phyloP scores from a whole-genome alignment of 2,113 vertebrate genomes.

The Cottus gobio region DNA sequence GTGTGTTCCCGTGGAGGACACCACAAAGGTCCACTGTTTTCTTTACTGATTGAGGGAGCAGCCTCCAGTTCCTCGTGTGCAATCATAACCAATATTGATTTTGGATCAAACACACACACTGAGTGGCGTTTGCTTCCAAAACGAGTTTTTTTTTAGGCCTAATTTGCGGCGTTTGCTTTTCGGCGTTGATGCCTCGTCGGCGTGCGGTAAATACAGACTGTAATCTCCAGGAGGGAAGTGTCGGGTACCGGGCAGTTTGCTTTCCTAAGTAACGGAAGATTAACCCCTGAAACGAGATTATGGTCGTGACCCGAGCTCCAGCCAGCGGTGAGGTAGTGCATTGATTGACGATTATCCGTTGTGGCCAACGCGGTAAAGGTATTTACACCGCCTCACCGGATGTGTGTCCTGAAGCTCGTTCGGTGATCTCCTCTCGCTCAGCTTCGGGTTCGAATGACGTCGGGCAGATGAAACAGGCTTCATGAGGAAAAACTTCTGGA shows the following conservation, averaged over 20 bases:
- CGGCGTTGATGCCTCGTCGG: conserved; percentile 16
- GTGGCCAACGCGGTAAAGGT: background rate
- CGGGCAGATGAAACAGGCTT: conserved; percentile 24
- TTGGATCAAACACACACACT: conserved; percentile 28
- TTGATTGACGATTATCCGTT: conserved; percentile 44
- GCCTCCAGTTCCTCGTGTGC: conserved; percentile 41
- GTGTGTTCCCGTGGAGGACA: conserved; percentile 40
- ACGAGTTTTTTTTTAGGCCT: conserved; percentile 42
- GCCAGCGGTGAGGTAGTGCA: conserved; percentile 36
- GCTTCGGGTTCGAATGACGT: background rate
- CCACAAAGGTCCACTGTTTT: conserved; percentile 42
- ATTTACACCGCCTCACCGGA: too few species aligned
- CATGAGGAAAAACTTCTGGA: conserved; percentile 69
- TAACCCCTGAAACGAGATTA: conserved; percentile 75
- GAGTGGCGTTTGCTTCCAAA: conserved; percentile 44
- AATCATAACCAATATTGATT: conserved; percentile 42
- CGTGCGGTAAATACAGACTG: conserved; percentile 21
- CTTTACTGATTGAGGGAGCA: conserved; percentile 55
- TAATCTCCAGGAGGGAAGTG: conserved; percentile 39
- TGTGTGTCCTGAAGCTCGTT: too few species aligned
- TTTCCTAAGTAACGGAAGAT: conserved; percentile 55
- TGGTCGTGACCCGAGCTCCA: conserved; percentile 6
- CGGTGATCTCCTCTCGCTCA: too few species aligned
- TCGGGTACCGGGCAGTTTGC: conserved; percentile 36
- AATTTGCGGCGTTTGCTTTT: conserved; percentile 36